Evolutionary conservation across 2,888 invertebrate species (phyloP), one percentile per base, ranked within the genome.

Genomic region (Graphium colonna): DNA sequence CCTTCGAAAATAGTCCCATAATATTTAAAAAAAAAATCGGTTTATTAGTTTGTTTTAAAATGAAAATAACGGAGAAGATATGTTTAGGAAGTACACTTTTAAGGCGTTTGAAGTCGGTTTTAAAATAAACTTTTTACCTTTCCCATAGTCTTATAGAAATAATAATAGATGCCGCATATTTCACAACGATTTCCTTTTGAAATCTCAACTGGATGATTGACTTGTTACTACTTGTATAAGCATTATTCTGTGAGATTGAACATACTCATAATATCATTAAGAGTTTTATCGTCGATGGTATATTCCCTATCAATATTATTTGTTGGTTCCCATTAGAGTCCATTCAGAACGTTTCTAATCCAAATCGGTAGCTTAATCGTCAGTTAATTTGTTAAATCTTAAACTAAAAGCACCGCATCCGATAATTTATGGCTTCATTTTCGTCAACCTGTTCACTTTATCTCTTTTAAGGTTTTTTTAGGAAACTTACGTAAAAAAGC

Each of bases 331-430:
- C 85, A 82, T 84, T 84, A 83, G 79, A 72, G 78, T 68, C 69
- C 73, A 72, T 67, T 71, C 68, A 71, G 68, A 67, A 71, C 70
- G 74, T 75, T 78, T 75, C 71, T 73, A 73, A 77, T 73, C 76
- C 70, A 71, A 83, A 86, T 86, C 88, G 72, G 89, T 87, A 89
- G 89, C 88, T 79, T 85, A 87, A 88, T 88, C 82, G 80, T 56
- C 77, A 72, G 85, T 88, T 88, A 88, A 89, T 88, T 89, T 89
- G 89, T 89, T 86, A 84, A 71, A 80, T 72, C 69, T 68, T 73
- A 75, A 72, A 71, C 74, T 71, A 81, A 85, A 83, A 80, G 84
- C 68, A 79, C 88, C 88, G 87, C 84, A 71, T 63, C 60, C 56
- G 58, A 68, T 65, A 77, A 88, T 89, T 89, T 88, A 89, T 88